These are phyloP conservation scores for Hetaerina americana DNA, from an alignment of 1,140 invertebrate genomes.

Conservation along the genomic window DNA sequence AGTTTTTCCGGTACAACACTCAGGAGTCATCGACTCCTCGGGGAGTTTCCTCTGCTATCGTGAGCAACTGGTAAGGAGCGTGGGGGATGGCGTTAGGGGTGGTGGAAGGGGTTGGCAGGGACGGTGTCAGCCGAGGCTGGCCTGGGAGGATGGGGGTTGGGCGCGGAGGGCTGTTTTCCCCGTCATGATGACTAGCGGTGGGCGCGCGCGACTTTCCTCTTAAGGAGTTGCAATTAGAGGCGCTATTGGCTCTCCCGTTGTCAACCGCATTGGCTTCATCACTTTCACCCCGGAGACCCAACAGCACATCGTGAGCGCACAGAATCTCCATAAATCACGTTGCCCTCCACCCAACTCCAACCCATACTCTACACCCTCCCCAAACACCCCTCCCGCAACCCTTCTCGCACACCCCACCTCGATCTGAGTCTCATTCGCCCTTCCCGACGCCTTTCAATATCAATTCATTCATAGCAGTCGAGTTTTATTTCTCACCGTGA, in stretches of 20 bases:
- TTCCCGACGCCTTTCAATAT: no score
- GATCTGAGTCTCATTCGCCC: no score
- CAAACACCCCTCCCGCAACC: not conserved
- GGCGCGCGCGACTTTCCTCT: not conserved
- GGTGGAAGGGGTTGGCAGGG: not conserved
- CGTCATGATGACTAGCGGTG: not conserved
- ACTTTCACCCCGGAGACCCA: not conserved
- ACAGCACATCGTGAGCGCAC: not conserved
- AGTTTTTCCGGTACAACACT: no score
- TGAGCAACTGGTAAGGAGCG: no score
- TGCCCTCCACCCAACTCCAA: not conserved
- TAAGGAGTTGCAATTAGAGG: not conserved
- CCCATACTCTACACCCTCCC: no score
- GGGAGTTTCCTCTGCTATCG: no score
- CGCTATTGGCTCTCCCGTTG: not conserved
- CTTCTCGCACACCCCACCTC: not conserved
- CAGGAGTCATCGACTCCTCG: not conserved
- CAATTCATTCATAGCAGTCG: no score
- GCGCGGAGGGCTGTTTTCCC: no score
- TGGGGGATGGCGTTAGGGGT: not conserved
- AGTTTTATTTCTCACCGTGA: no score
- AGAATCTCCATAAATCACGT: not conserved
- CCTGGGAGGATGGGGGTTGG: no score
- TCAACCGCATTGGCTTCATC: not conserved
- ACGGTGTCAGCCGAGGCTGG: no score